Evolutionary conservation across 2,888 invertebrate genomes (phyloP), one percentile per base, ranked within the genome.

Genomic region (Himalopsyche kuldschensis): DNA sequence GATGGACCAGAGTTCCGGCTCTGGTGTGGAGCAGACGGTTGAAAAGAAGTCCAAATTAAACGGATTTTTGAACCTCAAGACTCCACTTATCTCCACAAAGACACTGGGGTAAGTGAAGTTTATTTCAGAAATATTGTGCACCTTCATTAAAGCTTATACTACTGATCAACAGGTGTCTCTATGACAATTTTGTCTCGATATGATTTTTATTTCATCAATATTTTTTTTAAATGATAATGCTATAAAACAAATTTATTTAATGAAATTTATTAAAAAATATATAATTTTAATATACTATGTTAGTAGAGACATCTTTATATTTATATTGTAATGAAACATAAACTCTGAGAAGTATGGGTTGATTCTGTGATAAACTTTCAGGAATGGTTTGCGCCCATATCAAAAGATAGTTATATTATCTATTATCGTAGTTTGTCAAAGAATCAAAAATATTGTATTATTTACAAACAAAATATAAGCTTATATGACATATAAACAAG

Each of bases 71-170:
- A 95, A 92, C 87, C 89, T 95, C 87, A 95, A 94, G 89, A 95
- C 95, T 20, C 95, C 95, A 0, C 91, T 95, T 80, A 95, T 95
- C 87, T 94, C 94, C 87, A 95, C 95, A 15, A 95, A 95, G 88
- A 94, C 95, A 31, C 90, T 95, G 82, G 95, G 95, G 95, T 95
- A 89, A 95, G 95, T 93, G 0, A 3, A 41, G 0, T n/a, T 4
- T 11, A 75, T n/a, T 55, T 0, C n/a, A 55, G 0, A 4, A 6
- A 55, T 20, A 5, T 20, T 24, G 6, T 20, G 5, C 55, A 55
- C 20, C 6, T 8, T 55, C 6, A 55, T 15, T 55, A 55, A 20
- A 55, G 4, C 55, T 55, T 55, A 8, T 20, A 20, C 55, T 55
- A 55, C 20, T 55, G 6, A 6, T 20, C 20, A 20, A 55, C 4